Evolutionary conservation across 2,797 vertebrate species (phyloP).

Genomic region (Myripristis jacobus): DNA sequence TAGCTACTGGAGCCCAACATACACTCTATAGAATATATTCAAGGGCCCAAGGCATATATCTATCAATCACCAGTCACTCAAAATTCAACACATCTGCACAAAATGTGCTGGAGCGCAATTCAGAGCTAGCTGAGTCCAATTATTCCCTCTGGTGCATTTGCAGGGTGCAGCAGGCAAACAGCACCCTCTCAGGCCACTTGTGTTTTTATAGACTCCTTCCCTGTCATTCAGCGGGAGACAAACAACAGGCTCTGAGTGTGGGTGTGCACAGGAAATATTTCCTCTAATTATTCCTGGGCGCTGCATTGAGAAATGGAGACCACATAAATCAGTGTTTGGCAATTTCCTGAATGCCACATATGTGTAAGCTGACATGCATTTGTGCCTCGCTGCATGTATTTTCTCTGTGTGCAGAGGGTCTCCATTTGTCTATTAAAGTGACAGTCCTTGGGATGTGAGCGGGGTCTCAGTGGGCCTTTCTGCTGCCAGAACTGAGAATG

Average conservation of each 20-base stretch:
- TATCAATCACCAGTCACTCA: conserved; percentile 55
- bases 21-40: conserved; percentile 28
- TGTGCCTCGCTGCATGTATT: conserved; percentile 4
- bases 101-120: conserved; percentile 16
- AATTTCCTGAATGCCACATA: conserved; percentile 47
- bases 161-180: conserved; percentile 10
- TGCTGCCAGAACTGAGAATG: not conserved
- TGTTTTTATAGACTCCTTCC: conserved; percentile 29
- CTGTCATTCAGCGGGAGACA: conserved; percentile 41
- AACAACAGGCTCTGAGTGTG: conserved; percentile 13
- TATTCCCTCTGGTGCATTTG: conserved; percentile 26
- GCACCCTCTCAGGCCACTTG: conserved; percentile 17
- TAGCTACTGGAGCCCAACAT: conserved; percentile 27
- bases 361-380: conserved; percentile 31
- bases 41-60: conserved; percentile 25
- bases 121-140: conserved; percentile 35
- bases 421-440: conserved; percentile 41
- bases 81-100: conserved; percentile 46
- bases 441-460: not conserved
- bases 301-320: conserved; percentile 13
- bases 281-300: conserved; percentile 53
- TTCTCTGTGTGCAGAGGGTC: not conserved
- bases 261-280: conserved; percentile 44
- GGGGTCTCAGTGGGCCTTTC: conserved; percentile 3
- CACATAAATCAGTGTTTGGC: conserved; percentile 48